Base-by-base conservation (phyloP, 2,113 vertebrate species). In the Protomyctophum bolini region DNA sequence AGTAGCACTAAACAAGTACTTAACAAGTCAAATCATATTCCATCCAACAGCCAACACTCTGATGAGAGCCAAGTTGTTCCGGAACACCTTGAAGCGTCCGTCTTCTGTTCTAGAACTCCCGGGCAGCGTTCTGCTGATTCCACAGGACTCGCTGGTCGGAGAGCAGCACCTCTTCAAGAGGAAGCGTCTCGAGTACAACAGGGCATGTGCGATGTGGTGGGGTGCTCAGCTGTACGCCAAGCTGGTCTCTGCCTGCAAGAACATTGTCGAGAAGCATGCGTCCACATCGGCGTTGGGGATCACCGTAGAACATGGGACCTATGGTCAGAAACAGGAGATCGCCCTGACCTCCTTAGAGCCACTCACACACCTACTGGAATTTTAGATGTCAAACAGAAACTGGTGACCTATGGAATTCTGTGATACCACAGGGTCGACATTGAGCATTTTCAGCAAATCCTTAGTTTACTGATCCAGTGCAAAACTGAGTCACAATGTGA, bases 91-190 rank as follows among this genome's bases (percentile, higher is more conserved):
- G 0, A 87, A 94, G 4, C 87, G 93, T 70, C 83, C 72, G 0
- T 84, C 94, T 14, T 97, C 95, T 0, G 41, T 97, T 55, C 78
- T 96, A 63, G 94, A 97, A 68, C 93, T 96, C 21, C 96, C 96
- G 1, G 96, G 95, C 0, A 83, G 90, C 7, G 70, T 97, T 58
- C 88, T 98, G 9, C 91, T 98, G 58, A 84, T 97, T 79, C 96
- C 95, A 33, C 96, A 97, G 77, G 96, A 95, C 75, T 96, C 95
- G 0, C 90, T 98, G 67, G 90, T 94, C 0, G 95, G 94, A 0
- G 94, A 91, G 83, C 68, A 71, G 0, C 93, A 15, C 28, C 4
- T 93, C 76, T 92, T 91, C 70, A 92, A 80, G 63, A 90, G 59
- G 73, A 92, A 96, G 91, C 94, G 94, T 3, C 33, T 41, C 33